Evolutionary conservation across 2,113 vertebrate genomes (phyloP), one percentile per base, ranked within the genome.

Genomic region (Pangasianodon gigas): DNA sequence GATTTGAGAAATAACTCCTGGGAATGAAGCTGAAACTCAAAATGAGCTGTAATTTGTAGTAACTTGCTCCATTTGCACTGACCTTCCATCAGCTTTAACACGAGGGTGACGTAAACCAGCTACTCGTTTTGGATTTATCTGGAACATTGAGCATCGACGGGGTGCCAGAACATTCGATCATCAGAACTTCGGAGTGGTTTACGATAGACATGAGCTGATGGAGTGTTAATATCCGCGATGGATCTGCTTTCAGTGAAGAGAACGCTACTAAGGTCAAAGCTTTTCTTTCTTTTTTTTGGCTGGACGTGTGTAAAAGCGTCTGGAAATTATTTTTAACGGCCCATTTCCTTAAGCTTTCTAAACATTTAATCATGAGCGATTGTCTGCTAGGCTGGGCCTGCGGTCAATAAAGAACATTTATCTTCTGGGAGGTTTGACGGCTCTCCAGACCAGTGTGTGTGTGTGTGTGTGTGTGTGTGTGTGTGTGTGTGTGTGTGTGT

Each of bases 291-390:
- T 58, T 83, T 41, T 24, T 67, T 67, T 44, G 83, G 37, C 83
- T 44, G 60, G 29, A 67, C 9, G 84, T 51, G 84, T 84, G 67
- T 85, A 82, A 89, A 80, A 65, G 32, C 7, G 67, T 82, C 83
- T 89, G 81, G 81, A 89, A 92, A 87, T 89, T 24, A 88, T 90
- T 90, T 90, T 83, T 58, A 89, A 90, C 56, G 82, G 84, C 21
- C 67, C 82, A 89, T 91, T 91, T 87, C 84, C 81, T 91, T 86
- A 87, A 90, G 86, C 86, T 88, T 88, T 92, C 67, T 58, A 85
- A 91, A 88, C 91, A 85, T 91, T 91, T 90, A 92, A 90, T 87
- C 75, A 88, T 91, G 89, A 90, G 58, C 86, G 89, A 92, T 92
- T 74, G 85, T 82, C 71, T 90, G 79, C 85, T 89, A 52, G 48